Evolutionary conservation across 2,113 vertebrate genomes (phyloP), one percentile per base, ranked within the genome.

Genomic region (Platichthys flesus): DNA sequence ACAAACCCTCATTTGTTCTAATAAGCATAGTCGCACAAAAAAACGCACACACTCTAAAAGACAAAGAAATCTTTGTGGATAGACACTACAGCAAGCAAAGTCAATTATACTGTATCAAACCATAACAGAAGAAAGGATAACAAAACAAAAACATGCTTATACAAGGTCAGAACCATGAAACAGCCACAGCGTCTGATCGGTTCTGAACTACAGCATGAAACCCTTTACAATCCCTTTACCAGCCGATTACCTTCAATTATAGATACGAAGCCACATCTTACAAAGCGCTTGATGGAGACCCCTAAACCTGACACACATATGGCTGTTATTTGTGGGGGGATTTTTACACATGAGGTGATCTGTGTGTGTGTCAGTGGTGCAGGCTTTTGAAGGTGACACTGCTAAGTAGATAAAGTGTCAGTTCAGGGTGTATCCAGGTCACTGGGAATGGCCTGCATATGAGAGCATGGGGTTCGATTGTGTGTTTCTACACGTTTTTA

Each of bases 301-400:
- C 73, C 66, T 76, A 79, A 83, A 89, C 55, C 72, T 79, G 82
- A 86, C 87, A 90, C 82, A 82, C 78, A 88, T 37, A 81, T 24
- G 66, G 74, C 76, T 73, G 67, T 74, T 85, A 78, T 88, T 79
- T 89, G 84, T 79, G 47, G 28, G 72, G 58, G 5, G 31, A 31
- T 31, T 31, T 74, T 83, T 83, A 88, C 82, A 83, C 49, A 81
- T 4, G 14, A 76, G 55, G 21, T 68, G 37, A 51, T 76, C 57
- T 67, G 51, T 37, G 71, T 64, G 59, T 84, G 79, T 86, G 74
- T 79, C 65, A 81, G 70, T 63, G 52, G 59, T 76, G 67, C 68
- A 71, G 70, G 80, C 69, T 67, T 88, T 83, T 93, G 87, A 92
- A 93, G 91, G 92, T 91, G 90, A 93, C 88, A 90, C 88, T 83